Conservation (phyloP, 1,140 invertebrate genomes). For the Drosophila setifemur region DNA sequence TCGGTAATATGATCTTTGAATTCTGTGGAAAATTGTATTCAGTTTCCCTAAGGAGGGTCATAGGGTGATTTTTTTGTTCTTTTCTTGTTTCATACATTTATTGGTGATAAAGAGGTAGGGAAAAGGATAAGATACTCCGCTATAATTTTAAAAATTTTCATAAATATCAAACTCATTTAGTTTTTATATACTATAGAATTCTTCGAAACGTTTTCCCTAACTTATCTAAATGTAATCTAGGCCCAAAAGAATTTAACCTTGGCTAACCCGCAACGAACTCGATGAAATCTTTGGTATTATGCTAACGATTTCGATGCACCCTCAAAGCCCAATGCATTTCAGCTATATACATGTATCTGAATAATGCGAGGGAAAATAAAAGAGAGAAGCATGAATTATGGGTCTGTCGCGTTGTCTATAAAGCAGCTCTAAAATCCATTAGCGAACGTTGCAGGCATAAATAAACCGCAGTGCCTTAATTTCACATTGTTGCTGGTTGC, state of each 20-base stretch:
- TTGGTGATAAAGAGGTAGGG: conserved; percentile 6
- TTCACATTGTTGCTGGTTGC: conserved; percentile 30
- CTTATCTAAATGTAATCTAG: background rate
- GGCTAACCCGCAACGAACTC: background rate
- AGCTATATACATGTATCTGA: background rate
- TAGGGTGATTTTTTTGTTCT: conserved; percentile 7
- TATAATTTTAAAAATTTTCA: too few species aligned
- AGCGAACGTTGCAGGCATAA: conserved; percentile 62
- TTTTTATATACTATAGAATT: too few species aligned
- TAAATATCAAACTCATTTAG: too few species aligned
- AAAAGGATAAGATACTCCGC: too few species aligned
- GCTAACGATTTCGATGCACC: background rate
- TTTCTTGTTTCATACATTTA: background rate
- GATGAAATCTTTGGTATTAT: background rate
- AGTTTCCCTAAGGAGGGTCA: conserved; percentile 24
- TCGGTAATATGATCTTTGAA: conserved; percentile 28
- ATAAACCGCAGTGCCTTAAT: conserved; percentile 69
- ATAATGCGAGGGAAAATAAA: conserved; percentile 2
- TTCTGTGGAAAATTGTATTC: conserved; percentile 34
- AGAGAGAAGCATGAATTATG: conserved; percentile 58
- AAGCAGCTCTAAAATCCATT: conserved; percentile 75
- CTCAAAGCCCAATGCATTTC: background rate
- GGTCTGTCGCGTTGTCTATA: conserved; percentile 63
- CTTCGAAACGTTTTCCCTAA: background rate
- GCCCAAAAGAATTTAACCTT: background rate